These are phyloP conservation scores for Drosophila meridionalis DNA, from an alignment of 2,888 invertebrate species.

Conservation along the genomic window DNA sequence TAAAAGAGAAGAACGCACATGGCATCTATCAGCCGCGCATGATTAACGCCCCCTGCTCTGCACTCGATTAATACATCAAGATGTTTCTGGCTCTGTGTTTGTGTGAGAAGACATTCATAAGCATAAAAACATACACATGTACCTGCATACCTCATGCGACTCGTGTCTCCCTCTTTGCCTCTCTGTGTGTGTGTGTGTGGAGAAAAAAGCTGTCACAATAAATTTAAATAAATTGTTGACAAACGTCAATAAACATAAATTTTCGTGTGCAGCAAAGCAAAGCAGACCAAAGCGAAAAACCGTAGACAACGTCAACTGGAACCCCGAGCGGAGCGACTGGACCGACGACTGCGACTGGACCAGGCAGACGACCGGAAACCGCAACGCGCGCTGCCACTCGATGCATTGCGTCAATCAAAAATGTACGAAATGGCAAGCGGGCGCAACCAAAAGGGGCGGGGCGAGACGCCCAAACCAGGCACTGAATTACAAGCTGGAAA, in stretches of 20 bases:
- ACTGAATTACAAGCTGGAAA: conserved; percentile 2
- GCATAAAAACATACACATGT: conserved; percentile 14
- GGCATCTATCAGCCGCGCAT: conserved; percentile 70
- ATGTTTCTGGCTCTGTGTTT: conserved; percentile 26
- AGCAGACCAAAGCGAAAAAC: conserved; percentile 29
- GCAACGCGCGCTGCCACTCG: conserved; percentile 57
- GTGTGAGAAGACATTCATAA: conserved; percentile 20
- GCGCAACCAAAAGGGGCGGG: conserved; percentile 1
- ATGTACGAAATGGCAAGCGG: conserved; percentile 50
- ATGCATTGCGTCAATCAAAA: conserved; percentile 75
- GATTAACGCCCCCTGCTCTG: conserved; percentile 59
- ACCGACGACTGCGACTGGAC: conserved; percentile 17
- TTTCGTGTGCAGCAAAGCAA: conserved; percentile 75
- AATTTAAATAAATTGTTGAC: conserved; percentile 82
- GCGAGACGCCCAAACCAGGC: conserved; percentile 17
- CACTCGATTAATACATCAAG: conserved; percentile 71
- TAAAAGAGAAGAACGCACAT: conserved; percentile 29
- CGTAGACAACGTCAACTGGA: conserved; percentile 18
- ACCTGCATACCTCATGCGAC: conserved; percentile 29
- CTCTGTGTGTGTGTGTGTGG: conserved; percentile 3
- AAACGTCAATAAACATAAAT: conserved; percentile 82
- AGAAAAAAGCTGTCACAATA: conserved; percentile 74
- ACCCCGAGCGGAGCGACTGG: conserved; percentile 10
- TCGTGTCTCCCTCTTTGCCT: not conserved
- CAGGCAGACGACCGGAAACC: conserved; percentile 69